Conservation (phyloP, 2,888 invertebrate genomes). For the Platycheirus rosarum region DNA sequence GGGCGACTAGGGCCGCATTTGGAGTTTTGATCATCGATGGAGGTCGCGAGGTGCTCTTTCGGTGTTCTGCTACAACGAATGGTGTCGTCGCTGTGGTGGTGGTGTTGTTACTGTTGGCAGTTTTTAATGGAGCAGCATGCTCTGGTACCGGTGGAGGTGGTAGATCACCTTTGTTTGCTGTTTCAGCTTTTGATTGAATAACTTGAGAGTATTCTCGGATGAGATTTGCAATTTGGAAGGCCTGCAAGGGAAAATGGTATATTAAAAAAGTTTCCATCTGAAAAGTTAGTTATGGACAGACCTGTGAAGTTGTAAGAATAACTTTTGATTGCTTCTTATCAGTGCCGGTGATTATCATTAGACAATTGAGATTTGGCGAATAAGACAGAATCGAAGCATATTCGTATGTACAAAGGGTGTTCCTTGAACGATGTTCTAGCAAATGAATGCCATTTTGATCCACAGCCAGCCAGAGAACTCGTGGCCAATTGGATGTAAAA, state of each 20-base stretch:
- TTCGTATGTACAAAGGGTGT: conserved; percentile 95
- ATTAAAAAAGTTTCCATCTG: background rate
- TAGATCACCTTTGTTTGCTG: conserved; percentile 71
- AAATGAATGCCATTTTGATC: conserved; percentile 96
- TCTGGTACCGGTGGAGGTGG: conserved; percentile 75
- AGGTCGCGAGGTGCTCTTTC: conserved; percentile 74
- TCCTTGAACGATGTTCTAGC: conserved; percentile 93
- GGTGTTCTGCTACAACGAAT: conserved; percentile 63
- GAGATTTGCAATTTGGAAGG: conserved; percentile 95
- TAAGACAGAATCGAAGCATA: conserved; percentile 94
- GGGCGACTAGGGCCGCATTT: conserved; percentile 75
- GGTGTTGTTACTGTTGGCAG: conserved; percentile 30
- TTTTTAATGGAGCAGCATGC: conserved; percentile 67
- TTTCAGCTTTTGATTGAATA: conserved; percentile 80
- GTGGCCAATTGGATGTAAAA: conserved; percentile 97
- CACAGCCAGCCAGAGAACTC: conserved; percentile 95
- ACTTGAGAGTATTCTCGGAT: conserved; percentile 94
- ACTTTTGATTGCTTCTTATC: conserved; percentile 96
- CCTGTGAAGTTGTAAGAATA: conserved; percentile 95
- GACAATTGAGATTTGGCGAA: conserved; percentile 94
- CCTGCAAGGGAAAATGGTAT: conserved; percentile 83
- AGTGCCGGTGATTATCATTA: conserved; percentile 96
- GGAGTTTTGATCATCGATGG: conserved; percentile 76
- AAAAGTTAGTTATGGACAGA: conserved; percentile 78
- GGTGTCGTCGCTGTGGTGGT: conserved; percentile 22